Percentiles rank a stretch among this genome's conserved stretches.
phyloP scores from a whole-genome alignment of 2,113 vertebrate genomes.

The Hyperopisus bebe region DNA sequence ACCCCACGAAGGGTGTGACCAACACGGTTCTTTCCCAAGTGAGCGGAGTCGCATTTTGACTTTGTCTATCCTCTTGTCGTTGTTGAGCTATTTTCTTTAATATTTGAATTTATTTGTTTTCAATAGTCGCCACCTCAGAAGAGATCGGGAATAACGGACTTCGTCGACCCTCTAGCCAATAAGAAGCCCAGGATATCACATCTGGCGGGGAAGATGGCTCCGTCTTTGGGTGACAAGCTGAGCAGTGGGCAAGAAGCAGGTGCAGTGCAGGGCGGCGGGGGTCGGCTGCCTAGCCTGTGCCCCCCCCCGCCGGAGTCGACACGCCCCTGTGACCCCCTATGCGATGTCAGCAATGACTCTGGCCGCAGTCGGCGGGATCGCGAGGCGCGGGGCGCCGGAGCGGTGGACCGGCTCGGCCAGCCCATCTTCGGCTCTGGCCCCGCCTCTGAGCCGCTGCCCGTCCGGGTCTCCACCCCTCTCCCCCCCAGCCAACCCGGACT shows the following conservation, averaged over 20 bases:
- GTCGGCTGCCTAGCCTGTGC: constrained; percentile 32
- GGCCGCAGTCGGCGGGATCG: constrained; percentile 60
- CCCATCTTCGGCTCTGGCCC: constrained; percentile 26
- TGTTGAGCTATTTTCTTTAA: background rate
- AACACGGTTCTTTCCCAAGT: constrained; percentile 75
- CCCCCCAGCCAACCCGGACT: background rate
- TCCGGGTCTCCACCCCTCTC: constrained; percentile 20
- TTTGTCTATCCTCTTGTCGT: background rate
- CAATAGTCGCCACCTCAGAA: constrained; percentile 50
- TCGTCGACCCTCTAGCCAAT: constrained; percentile 71
- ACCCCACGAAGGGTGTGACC: constrained; percentile 68
- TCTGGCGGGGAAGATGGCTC: constrained; percentile 57
- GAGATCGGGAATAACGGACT: constrained; percentile 59
- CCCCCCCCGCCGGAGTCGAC: constrained; percentile 55
- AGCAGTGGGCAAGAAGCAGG: constrained; percentile 47
- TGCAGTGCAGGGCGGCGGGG: constrained; percentile 6
- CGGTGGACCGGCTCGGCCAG: constrained; percentile 44
- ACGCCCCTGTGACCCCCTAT: constrained; percentile 61
- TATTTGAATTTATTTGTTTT: background rate
- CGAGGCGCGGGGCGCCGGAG: constrained; percentile 45
- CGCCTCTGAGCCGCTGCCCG: constrained; percentile 32
- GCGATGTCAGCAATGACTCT: constrained; percentile 64
- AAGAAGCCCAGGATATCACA: constrained; percentile 82
- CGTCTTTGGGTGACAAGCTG: constrained; percentile 53
- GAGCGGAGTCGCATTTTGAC: background rate